Conservation (phyloP, 2,113 vertebrate species). For the Peucedramus taeniatus region DNA sequence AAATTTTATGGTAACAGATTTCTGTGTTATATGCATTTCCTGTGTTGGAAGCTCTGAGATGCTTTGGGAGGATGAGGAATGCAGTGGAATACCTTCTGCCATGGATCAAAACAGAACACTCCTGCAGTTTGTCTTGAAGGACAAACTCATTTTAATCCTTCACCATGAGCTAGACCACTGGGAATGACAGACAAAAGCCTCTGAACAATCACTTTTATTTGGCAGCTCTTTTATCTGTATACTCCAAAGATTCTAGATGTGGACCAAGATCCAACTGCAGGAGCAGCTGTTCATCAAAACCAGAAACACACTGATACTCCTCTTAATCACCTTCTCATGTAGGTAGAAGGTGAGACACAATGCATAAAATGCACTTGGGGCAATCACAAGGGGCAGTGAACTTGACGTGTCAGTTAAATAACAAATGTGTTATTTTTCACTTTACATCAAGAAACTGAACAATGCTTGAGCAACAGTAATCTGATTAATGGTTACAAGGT, state of each 20-base stretch:
- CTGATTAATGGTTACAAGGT: neutral
- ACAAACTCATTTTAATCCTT: neutral
- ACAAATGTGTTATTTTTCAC: neutral
- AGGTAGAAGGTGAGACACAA: neutral
- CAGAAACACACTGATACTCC: neutral
- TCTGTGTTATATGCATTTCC: neutral
- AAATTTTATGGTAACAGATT: neutral
- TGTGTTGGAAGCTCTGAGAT: neutral
- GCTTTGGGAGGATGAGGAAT: neutral
- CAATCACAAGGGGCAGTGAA: neutral
- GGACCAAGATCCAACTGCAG: neutral
- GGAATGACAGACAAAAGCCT: neutral
- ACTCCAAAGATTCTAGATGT: neutral
- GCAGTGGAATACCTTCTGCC: neutral
- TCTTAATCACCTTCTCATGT: neutral
- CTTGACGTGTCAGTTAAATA: neutral
- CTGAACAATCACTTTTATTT: neutral
- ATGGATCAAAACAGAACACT: neutral
- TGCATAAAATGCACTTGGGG: neutral
- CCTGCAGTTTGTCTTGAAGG: neutral
- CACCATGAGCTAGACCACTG: neutral
- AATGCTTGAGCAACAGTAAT: neutral
- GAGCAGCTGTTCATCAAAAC: neutral
- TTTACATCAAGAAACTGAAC: neutral
- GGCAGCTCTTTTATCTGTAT: neutral